Conservation (phyloP, 2,113 vertebrate species). For the Hucho hucho region DNA sequence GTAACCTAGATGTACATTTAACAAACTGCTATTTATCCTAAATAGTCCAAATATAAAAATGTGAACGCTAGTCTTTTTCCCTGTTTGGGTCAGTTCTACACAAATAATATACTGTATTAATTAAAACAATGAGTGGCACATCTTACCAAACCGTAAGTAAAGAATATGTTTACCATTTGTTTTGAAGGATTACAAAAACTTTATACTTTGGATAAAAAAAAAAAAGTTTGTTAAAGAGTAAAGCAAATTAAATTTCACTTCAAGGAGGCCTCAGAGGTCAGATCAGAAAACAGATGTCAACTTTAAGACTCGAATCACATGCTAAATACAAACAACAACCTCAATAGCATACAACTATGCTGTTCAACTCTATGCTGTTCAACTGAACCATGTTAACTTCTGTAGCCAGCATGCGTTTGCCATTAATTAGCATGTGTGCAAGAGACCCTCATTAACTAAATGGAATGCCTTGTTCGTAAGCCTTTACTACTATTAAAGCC, state of each 20-base stretch:
- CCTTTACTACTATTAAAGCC: not conserved
- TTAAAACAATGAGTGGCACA: conserved; percentile 2
- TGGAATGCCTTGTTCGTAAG: not conserved
- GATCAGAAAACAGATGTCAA: not conserved
- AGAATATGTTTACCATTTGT: not conserved
- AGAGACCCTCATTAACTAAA: not conserved
- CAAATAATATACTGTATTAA: not conserved
- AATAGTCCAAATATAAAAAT: not conserved
- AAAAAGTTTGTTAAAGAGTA: not conserved
- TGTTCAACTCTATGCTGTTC: not conserved
- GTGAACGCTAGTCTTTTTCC: not conserved
- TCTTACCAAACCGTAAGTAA: not conserved
- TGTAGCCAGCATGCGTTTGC: not conserved
- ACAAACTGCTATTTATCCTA: not conserved
- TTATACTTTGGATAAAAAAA: not conserved
- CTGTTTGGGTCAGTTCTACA: not conserved
- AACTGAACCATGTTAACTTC: not conserved
- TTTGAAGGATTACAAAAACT: not conserved
- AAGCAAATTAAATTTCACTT: not conserved
- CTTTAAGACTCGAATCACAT: conserved; percentile 10
- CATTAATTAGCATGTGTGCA: not conserved
- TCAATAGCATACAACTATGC: not conserved
- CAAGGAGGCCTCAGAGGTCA: not conserved
- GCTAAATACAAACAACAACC: conserved; percentile 16
- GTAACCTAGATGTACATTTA: not conserved